phyloP scores from a whole-genome alignment of 2,888 invertebrate genomes.

The Drepanosiphum platanoidis region DNA sequence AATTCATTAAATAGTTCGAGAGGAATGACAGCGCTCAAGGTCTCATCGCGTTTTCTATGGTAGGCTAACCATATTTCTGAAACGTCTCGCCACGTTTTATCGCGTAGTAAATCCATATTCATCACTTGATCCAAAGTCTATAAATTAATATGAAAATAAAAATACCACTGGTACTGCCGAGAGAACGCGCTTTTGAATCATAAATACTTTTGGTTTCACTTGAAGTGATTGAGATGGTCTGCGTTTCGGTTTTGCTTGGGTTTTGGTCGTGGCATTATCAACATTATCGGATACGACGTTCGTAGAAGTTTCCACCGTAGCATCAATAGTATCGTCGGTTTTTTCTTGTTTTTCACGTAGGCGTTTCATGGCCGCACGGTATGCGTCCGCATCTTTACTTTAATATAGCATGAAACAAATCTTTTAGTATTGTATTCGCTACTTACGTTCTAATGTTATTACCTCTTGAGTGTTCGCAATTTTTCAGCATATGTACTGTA shows the following conservation, averaged over 20 bases:
- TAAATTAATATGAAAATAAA: background rate
- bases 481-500: constrained; percentile 42
- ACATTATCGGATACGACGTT: background rate
- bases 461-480: constrained; percentile 37
- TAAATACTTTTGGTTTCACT: constrained; percentile 44
- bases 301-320: background rate
- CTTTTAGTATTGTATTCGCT: background rate
- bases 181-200: background rate
- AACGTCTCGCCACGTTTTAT: constrained; percentile 34
- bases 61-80: constrained; percentile 40
- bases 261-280: background rate
- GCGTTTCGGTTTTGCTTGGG: constrained; percentile 38
- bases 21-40: constrained; percentile 42
- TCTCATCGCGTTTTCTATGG: constrained; percentile 39
- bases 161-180: background rate
- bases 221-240: constrained; percentile 33
- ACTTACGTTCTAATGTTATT: background rate
- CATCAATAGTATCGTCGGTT: background rate
- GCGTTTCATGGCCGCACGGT: background rate
- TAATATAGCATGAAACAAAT: background rate
- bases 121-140: constrained; percentile 38
- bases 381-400: constrained; percentile 41
- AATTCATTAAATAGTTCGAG: constrained; percentile 23
- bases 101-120: constrained; percentile 42
- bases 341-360: background rate